Percentiles rank a stretch among this genome's conserved stretches.
Evolutionary conservation across 2,888 invertebrate genomes (phyloP).

Genomic region (Campoplex nolae): DNA sequence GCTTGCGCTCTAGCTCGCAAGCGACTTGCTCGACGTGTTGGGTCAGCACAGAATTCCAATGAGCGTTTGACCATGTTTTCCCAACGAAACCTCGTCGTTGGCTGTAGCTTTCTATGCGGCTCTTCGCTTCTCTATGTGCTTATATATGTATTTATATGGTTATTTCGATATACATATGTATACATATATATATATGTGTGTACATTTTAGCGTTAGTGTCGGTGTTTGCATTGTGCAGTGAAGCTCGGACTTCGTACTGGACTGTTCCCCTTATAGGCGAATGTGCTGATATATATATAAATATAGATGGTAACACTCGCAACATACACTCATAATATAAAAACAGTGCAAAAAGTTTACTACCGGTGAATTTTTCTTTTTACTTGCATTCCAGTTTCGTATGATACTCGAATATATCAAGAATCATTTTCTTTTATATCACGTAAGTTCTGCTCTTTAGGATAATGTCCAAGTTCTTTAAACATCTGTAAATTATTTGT

Average conservation of each 20-base stretch:
- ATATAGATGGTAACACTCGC: not conserved
- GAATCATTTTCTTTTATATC: not conserved
- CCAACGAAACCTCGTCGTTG: slow-evolving; percentile 65
- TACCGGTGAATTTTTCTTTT: slow-evolving; percentile 35
- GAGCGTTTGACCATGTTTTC: slow-evolving; percentile 70
- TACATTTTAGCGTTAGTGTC: slow-evolving; percentile 17
- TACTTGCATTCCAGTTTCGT: slow-evolving; percentile 30
- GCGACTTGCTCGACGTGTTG: slow-evolving; percentile 67
- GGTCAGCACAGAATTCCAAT: slow-evolving; percentile 71
- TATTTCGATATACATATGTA: not conserved
- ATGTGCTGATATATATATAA: slow-evolving; percentile 27
- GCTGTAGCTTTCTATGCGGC: slow-evolving; percentile 54
- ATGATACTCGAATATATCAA: slow-evolving; percentile 29
- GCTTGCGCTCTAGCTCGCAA: slow-evolving; percentile 48
- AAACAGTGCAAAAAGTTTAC: not conserved
- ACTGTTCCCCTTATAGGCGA: slow-evolving; percentile 28
- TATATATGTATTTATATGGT: not conserved
- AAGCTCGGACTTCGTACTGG: slow-evolving; percentile 30
- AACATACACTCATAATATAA: not conserved
- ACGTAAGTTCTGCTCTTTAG: not conserved
- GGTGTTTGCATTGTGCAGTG: slow-evolving; percentile 30
- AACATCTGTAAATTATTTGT: too few species aligned
- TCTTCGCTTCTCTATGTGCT: slow-evolving; percentile 17
- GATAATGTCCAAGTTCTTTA: slow-evolving; percentile 12
- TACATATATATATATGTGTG: not conserved